Conservation (phyloP, 1,140 invertebrate species). For the Panagrolaimus sp. region DNA sequence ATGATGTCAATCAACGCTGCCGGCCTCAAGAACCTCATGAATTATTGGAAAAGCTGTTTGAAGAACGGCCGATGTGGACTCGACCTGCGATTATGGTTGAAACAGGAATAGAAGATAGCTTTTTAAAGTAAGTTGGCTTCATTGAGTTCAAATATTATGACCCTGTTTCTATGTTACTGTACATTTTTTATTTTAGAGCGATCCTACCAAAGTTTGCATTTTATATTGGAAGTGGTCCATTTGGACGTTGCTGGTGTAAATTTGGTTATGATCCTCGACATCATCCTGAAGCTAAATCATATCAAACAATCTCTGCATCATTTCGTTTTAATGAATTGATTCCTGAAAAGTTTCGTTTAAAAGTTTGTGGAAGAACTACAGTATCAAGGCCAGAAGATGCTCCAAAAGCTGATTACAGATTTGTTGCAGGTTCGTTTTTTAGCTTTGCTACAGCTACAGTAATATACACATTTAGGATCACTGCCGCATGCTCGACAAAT, state of each 20-base stretch:
- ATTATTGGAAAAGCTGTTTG: constrained; percentile 46
- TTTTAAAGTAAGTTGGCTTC: constrained; percentile 45
- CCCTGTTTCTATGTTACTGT: not conserved
- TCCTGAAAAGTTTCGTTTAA: constrained; percentile 52
- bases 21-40: constrained; percentile 42
- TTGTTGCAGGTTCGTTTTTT: constrained; percentile 40
- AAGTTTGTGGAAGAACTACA: constrained; percentile 30
- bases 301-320: constrained; percentile 58
- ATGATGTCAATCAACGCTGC: constrained; percentile 33
- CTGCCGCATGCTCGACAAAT: constrained; percentile 53
- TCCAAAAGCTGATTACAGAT: constrained; percentile 34
- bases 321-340: constrained; percentile 50
- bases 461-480: constrained; percentile 24
- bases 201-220: constrained; percentile 58
- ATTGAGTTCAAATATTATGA: not conserved
- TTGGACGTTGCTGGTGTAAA: constrained; percentile 57
- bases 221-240: constrained; percentile 57
- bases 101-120: constrained; percentile 48
- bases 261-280: constrained; percentile 59
- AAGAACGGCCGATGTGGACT: constrained; percentile 57
- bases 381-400: not conserved
- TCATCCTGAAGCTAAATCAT: constrained; percentile 42
- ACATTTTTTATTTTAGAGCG: constrained; percentile 35
- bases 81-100: constrained; percentile 39
- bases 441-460: not conserved